Evolutionary conservation across 2,888 invertebrate genomes (phyloP), one percentile per base, ranked within the genome.

Genomic region (Xylota segnis): DNA sequence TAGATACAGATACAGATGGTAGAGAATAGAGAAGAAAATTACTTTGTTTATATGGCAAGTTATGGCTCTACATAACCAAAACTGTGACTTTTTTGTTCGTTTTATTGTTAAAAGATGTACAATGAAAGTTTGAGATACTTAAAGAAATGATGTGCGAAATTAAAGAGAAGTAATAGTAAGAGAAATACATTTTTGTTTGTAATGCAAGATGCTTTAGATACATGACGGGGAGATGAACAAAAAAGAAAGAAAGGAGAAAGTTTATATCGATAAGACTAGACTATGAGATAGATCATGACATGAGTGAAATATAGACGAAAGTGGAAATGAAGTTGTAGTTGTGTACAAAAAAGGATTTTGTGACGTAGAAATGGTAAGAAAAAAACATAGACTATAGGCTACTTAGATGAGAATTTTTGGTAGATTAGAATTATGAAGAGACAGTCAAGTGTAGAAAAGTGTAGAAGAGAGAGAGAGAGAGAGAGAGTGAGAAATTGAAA

Each of bases 61-160:
- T 90, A 91, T 91, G 91, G 91, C 91, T 89, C 89, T 88, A 88
- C 78, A 89, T 89, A 88, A 89, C 89, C 91, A 91, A 90, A 91
- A 91, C 91, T 90, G 89, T 90, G 89, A 89, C 90, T 86, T 87
- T 87, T 45, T 54, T 43, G 40, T 59, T 56, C 1, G 5, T n/a
- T 32, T 9, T 23, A 3, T 47, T 61, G 18, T 16, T 34, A 16
- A 45, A 65, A 58, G 40, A 18, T 50, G 37, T 32, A 65, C 5
- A 61, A 52, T 52, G 59, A 59, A 71, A 56, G n/a, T 29, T 61
- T 32, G 5, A 68, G 37, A 66, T 16, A 40, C 14, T n/a, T 29
- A 52, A 32, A 43, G 50, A 12, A 27, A 34, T 50, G 32, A 18
- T 7, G 18, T 18, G 16, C 45, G 9, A 3, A 7, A 18, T 63